Evolutionary conservation across 2,888 invertebrate genomes (phyloP), one percentile per base, ranked within the genome.

Genomic region (Ectemnius lituratus): DNA sequence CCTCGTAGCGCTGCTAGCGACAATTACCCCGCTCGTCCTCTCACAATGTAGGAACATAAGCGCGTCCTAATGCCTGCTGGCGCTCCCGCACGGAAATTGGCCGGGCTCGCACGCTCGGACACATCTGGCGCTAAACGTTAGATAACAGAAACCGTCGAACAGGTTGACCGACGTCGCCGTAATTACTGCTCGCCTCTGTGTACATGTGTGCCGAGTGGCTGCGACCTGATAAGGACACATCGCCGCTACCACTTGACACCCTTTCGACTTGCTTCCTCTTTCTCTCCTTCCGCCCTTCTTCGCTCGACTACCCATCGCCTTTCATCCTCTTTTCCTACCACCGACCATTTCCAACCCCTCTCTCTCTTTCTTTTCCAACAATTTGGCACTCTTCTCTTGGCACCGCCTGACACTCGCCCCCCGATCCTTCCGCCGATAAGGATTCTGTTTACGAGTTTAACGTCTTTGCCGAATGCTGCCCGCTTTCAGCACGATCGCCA

Each of bases 121-220:
- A 86, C 88, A 88, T 88, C 87, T 88, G 88, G 87, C 83, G 80
- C 82, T 87, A 87, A 88, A 87, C 84, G 87, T 86, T 87, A 86
- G 88, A 88, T 88, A 88, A 87, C 82, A 82, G 82, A 75, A 78
- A 85, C 80, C 77, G 82, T 80, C 81, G 82, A 85, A 84, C 88
- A 88, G 87, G 88, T 88, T 87, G 84, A 84, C 86, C 84, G 80
- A 83, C 84, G 37, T 85, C 74, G 78, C 37, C 11, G 80, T 85
- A 85, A 86, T 87, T 87, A 86, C 85, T 37, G 37, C 37, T 65
- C 66, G 47, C 14, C 67, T 66, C 71, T 11, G 52, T 52, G 52
- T 14, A 52, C 52, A 16, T 52, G 14, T 14, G 52, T 52, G n/a
- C 52, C 52, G 16, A 52, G 16, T 52, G 52, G 14, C n/a, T 52